Base-by-base conservation (phyloP, 2,888 invertebrate species). In the Caenorhabditis imperialis region DNA sequence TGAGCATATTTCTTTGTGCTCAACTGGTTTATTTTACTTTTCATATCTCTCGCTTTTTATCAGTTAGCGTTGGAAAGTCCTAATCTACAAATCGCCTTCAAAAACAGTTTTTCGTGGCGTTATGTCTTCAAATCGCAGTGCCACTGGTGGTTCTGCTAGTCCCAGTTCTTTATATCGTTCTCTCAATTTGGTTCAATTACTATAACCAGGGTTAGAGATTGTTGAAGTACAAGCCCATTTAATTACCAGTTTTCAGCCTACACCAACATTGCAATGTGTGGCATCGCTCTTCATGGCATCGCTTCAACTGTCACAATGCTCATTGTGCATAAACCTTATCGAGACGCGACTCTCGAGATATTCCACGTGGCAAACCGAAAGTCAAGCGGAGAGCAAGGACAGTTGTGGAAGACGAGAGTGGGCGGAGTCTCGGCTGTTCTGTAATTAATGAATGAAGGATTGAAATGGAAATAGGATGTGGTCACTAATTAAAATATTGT, bases 71-170 rank as follows among this genome's bases (percentile, higher is more conserved):
- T 14, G 27, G 55, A 22, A 65, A 54, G 42, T 55, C 65, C 1
- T 48, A 65, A 33, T 33, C 42, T 55, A n/a, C n/a, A n/a, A n/a
- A n/a, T n/a, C 55, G 65, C 10, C 55, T 65, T 6, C 65, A 65
- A 25, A 65, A 48, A 42, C 55, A 65, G 20, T 65, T 65, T 27
- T 65, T 65, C 50, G 48, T 65, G n/a, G 65, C 65, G 0, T 18
- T 65, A 16, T 65, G 65, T 35, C 27, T 55, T 20, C 65, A 65
- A 18, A 27, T 65, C 7, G 54, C 55, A 7, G 50, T 65, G 22
- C 65, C 65, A 1, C 6, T 55, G 0, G 8, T 47, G 3, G 65
- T 65, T 12, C 50, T 65, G 6, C 25, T 23, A 4, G 25, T 55
- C 14, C 65, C 65, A 1, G 55, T 48, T 42, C 30, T 65, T 7